Percentiles rank a stretch among this genome's conserved stretches.
phyloP scores from a whole-genome alignment of 2,113 vertebrate genomes.

The Aplodontia rufa region DNA sequence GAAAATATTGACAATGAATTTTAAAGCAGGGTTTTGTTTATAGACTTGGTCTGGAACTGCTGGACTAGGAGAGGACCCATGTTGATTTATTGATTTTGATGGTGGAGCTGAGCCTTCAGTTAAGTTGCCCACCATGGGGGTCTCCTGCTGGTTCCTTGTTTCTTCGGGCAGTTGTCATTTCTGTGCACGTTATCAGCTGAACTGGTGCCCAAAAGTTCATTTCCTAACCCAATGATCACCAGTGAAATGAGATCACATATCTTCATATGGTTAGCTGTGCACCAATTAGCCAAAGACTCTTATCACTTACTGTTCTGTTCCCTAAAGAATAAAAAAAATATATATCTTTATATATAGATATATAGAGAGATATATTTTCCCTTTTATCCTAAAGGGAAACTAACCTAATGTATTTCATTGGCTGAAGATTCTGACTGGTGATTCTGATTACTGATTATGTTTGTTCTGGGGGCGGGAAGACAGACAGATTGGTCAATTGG shows the following conservation, averaged over 20 bases:
- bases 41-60: neutral
- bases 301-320: neutral
- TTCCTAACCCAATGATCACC: neutral
- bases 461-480: neutral
- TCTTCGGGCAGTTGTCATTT: neutral
- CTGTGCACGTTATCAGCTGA: neutral
- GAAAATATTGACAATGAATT: conserved; percentile 10
- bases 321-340: neutral
- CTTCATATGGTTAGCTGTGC: neutral
- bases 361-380: neutral
- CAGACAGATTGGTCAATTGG: neutral
- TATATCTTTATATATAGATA: too few species aligned
- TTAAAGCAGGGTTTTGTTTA: neutral
- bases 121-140: neutral
- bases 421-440: neutral
- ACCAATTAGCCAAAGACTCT: neutral
- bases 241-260: neutral
- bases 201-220: neutral
- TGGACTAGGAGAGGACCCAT: neutral
- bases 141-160: neutral
- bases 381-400: neutral
- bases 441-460: neutral
- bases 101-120: neutral
- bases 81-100: neutral
- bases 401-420: neutral